Percentiles rank a stretch among this genome's conserved stretches.
These are phyloP conservation scores for Candidula unifasciata DNA, from an alignment of 2,888 invertebrate species.

Conservation along the genomic window DNA sequence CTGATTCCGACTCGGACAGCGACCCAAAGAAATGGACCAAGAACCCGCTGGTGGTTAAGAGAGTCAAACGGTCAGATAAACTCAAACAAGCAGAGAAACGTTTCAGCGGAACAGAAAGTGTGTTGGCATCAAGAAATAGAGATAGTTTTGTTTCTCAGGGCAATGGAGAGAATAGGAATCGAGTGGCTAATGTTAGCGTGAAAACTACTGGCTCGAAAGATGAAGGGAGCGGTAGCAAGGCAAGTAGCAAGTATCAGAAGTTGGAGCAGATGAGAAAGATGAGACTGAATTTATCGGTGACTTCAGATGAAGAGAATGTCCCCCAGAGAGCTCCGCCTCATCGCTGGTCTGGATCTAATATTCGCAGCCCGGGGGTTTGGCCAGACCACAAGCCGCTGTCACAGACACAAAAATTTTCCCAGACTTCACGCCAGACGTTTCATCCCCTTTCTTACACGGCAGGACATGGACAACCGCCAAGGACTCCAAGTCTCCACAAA, in stretches of 20 bases:
- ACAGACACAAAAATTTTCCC: background rate
- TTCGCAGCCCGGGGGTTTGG: background rate
- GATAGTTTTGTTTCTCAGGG: constrained; percentile 56
- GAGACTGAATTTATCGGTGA: constrained; percentile 68
- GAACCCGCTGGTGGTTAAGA: constrained; percentile 66
- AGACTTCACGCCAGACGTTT: constrained; percentile 50
- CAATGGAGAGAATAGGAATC: constrained; percentile 50
- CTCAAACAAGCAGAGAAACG: constrained; percentile 60
- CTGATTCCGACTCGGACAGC: constrained; percentile 65
- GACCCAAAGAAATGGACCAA: constrained; percentile 67
- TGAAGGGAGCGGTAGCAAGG: constrained; percentile 39
- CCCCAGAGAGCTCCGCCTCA: constrained; percentile 66
- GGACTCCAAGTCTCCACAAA: constrained; percentile 34
- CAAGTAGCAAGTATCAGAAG: constrained; percentile 66
- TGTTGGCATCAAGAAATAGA: constrained; percentile 49
- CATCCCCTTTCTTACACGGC: constrained; percentile 52
- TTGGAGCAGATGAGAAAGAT: constrained; percentile 69
- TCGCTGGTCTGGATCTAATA: constrained; percentile 63
- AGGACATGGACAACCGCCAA: constrained; percentile 46
- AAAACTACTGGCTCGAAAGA: constrained; percentile 53
- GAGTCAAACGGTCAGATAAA: constrained; percentile 60
- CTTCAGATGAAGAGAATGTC: constrained; percentile 72
- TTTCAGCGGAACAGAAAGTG: constrained; percentile 55
- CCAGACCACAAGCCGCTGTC: background rate
- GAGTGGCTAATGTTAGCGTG: constrained; percentile 18